phyloP scores from a whole-genome alignment of 2,797 vertebrate genomes.

The Avahi laniger region DNA sequence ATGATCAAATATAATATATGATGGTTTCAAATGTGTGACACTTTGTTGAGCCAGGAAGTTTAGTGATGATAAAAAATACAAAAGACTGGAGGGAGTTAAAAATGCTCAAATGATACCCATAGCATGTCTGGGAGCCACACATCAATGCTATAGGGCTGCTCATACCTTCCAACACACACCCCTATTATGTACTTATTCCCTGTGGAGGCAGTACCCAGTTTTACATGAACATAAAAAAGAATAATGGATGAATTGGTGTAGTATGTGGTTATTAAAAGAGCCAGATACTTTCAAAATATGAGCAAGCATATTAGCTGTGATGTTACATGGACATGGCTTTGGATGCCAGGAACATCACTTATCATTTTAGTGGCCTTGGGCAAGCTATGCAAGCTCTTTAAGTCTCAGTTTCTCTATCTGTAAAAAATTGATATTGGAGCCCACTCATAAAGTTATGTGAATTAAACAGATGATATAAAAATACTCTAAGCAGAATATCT shows the following conservation, averaged over 20 bases:
- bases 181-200: neutral
- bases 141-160: neutral
- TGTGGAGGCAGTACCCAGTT: neutral
- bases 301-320: neutral
- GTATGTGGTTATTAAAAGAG: neutral
- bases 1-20: neutral
- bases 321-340: neutral
- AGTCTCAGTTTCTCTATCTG: neutral
- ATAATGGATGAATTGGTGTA: neutral
- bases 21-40: neutral
- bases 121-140: neutral
- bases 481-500: neutral
- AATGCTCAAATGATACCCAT: neutral
- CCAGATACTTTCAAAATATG: neutral
- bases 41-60: neutral
- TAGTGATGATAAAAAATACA: neutral
- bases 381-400: neutral
- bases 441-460: neutral
- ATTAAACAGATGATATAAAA: neutral
- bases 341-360: neutral
- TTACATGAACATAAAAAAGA: neutral
- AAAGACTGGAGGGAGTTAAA: neutral
- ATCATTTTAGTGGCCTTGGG: neutral
- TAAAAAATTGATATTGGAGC: neutral
- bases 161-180: neutral